Evolutionary conservation across 2,113 vertebrate genomes (phyloP), one percentile per base, ranked within the genome.

Genomic region (Clarias batrachus): DNA sequence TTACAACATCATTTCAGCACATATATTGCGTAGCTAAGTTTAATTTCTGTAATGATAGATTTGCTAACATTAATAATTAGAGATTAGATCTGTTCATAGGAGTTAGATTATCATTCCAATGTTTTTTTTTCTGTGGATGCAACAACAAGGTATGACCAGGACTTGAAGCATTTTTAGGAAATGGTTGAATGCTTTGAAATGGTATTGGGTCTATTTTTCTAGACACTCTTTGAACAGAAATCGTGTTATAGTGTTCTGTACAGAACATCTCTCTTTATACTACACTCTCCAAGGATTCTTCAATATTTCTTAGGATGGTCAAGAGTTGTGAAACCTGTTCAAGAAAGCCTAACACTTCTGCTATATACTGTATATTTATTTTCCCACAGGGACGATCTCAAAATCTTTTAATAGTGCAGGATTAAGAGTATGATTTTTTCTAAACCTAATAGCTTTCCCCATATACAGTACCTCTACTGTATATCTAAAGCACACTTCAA

Each of bases 51-150:
- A 25, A 5, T 8, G 54, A 48, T 57, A 25, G 66, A 84, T 70
- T 19, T 85, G 62, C 8, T 52, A 82, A n/a, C 54, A 62, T 30
- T 48, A 48, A 54, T 54, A 68, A 84, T 87, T 76, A 68, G 25
- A 85, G 81, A 57, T 54, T 60, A 66, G 21, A 84, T 86, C 81
- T 84, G 78, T 74, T 71, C 62, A 52, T 86, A 37, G 54, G 56
- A 80, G 54, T 70, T n/a, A 25, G 63, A 86, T 37, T 33, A 82
- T 80, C 27, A 30, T 19, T 30, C 33, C 33, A 33, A 30, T 11
- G 30, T 68, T 30, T 48, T 48, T 41, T 48, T 48, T 59, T 59
- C 1, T 10, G n/a, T 60, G 59, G 59, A 19, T 60, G 16, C 59
- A 60, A 21, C 59, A 60, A 60, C 17, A 60, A 9, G 21, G 48